phyloP scores from a whole-genome alignment of 1,140 invertebrate species.

The Branchinecta lindahli region DNA sequence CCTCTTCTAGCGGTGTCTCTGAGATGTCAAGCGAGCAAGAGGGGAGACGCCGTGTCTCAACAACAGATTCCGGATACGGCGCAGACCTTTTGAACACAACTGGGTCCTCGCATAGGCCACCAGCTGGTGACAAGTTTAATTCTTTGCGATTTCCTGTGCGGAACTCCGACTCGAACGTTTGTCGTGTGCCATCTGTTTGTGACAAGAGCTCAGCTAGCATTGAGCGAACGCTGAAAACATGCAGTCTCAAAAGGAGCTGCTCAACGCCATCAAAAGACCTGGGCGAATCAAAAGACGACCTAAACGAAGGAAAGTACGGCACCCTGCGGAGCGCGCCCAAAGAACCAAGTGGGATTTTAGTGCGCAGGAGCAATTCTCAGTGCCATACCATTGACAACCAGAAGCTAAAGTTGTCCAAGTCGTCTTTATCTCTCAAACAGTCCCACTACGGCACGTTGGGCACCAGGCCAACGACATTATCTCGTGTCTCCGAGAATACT shows the following conservation, averaged over 20 bases:
- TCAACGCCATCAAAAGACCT: background rate
- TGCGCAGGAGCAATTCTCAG: background rate
- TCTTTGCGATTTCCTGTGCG: constrained; percentile 7
- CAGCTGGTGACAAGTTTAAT: background rate
- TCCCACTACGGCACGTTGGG: background rate
- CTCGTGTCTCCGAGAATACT: background rate
- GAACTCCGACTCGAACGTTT: background rate
- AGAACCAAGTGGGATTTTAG: background rate
- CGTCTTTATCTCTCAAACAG: background rate
- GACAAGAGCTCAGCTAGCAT: background rate
- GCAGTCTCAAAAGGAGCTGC: background rate
- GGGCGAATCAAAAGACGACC: too few relatives aligned
- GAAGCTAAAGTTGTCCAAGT: background rate
- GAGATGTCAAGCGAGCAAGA: constrained; percentile 2
- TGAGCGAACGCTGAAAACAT: background rate
- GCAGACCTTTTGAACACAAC: background rate
- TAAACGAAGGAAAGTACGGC: too few relatives aligned
- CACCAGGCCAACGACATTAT: background rate
- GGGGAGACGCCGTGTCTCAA: background rate
- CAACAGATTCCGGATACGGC: background rate
- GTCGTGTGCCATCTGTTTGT: constrained; percentile 6
- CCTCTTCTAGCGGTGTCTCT: background rate
- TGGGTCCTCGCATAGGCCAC: background rate
- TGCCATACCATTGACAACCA: background rate
- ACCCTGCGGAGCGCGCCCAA: too few relatives aligned